These are phyloP conservation scores for Lochmaea capreae DNA, from an alignment of 2,888 invertebrate genomes.

Conservation along the genomic window DNA sequence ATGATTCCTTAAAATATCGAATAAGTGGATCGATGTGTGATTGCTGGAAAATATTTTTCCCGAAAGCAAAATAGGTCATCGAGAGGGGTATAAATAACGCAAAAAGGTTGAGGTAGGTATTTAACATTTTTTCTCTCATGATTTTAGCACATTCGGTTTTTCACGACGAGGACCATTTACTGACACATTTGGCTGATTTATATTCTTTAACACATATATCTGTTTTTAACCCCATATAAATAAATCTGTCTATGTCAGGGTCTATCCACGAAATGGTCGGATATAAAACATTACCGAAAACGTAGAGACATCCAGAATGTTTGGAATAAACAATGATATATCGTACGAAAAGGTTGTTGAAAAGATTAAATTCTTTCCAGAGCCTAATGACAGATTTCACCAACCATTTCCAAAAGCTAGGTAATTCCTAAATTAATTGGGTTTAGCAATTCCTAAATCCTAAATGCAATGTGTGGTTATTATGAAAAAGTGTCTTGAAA, in stretches of 20 bases:
- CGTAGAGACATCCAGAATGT: slow-evolving; percentile 26
- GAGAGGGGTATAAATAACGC: neutral
- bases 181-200: slow-evolving; percentile 27
- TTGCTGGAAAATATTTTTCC: neutral
- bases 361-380: too few species aligned
- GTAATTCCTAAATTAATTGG: too few species aligned
- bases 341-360: neutral
- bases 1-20: too few species aligned
- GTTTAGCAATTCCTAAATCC: too few species aligned
- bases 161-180: slow-evolving; percentile 1
- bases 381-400: too few species aligned
- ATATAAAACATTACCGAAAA: slow-evolving; percentile 30
- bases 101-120: slow-evolving; percentile 1
- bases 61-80: neutral
- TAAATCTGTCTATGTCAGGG: slow-evolving; percentile 31
- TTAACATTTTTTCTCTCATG: slow-evolving; percentile 1
- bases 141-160: slow-evolving; percentile 6
- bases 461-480: too few species aligned
- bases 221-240: slow-evolving; percentile 27
- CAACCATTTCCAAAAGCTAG: too few species aligned
- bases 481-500: too few species aligned
- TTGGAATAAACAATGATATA: slow-evolving; percentile 25
- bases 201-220: slow-evolving; percentile 17
- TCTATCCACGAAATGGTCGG: slow-evolving; percentile 23
- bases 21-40: too few species aligned